These are phyloP conservation scores for Pipistrellus pipistrellus DNA, from an alignment of 2,797 vertebrate species.

Conservation along the genomic window DNA sequence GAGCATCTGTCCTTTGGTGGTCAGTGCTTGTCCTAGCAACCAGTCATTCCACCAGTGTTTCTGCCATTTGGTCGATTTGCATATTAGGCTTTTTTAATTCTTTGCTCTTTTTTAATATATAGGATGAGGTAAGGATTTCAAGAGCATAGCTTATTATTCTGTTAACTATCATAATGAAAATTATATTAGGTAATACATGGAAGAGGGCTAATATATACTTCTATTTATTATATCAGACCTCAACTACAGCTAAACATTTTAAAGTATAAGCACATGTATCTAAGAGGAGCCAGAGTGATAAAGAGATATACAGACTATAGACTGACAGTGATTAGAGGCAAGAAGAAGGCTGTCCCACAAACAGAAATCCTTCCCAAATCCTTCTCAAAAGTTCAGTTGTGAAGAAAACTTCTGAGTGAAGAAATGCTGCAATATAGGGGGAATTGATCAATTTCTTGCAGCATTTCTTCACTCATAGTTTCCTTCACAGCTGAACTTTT, in stretches of 20 bases:
- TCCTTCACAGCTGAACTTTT: neutral
- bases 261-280: neutral
- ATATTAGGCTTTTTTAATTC: too few relatives aligned
- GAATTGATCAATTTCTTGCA: neutral
- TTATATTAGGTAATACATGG: neutral
- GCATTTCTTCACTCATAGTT: neutral
- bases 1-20: too few relatives aligned
- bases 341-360: too few relatives aligned
- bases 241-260: neutral
- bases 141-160: neutral
- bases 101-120: too few relatives aligned
- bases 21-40: too few relatives aligned
- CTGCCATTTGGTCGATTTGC: too few relatives aligned
- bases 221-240: neutral
- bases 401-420: neutral
- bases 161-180: neutral
- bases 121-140: neutral
- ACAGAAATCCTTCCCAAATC: neutral
- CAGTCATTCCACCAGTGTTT: too few relatives aligned
- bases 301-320: neutral
- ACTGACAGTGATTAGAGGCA: too few relatives aligned
- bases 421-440: neutral
- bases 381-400: neutral
- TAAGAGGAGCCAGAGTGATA: neutral
- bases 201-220: neutral